Evolutionary conservation across 2,888 invertebrate genomes (phyloP), one percentile per base, ranked within the genome.

Genomic region (Bombyx huttoni): DNA sequence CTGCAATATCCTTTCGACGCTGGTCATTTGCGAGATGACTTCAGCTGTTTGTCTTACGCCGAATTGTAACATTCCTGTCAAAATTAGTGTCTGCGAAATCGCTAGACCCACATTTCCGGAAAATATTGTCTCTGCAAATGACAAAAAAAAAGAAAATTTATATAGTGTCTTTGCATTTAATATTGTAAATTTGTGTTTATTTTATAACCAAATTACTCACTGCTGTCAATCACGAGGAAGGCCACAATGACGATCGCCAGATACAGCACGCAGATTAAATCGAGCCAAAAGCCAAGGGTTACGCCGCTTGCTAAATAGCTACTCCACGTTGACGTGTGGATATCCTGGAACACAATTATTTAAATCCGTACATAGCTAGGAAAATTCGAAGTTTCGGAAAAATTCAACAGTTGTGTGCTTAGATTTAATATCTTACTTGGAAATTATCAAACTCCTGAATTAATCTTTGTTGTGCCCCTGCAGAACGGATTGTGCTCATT

Each of bases 401-500:
- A 24, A 24, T 24, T 24, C 5, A 24, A 24, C 24, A 24, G 24
- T n/a, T n/a, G n/a, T n/a, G n/a, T n/a, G n/a, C n/a, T n/a, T n/a
- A 48, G 12, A 24, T 33, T 12, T 13, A 33, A 40, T 47, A 24
- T 52, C 53, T 55, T 63, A 86, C 93, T 84, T 95, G 94, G 58
- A 93, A 89, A 33, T 75, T 73, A 68, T 95, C 95, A 63, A 96
- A 95, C 65, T 95, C 94, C 63, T 91, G 89, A 49, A 91, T 90
- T 51, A 98, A 91, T 64, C 93, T 89, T 57, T 91, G 87, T 74
- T 96, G 94, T 1, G 94, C 92, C 24, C 91, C 90, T 1, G 93
- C 92, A 0, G 97, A 94, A 54, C 98, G 90, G 56, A 98, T 96
- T 0, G 96, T 96, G 46, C 94, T 92, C 35, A 98, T 90, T 1